Evolutionary conservation across 2,888 invertebrate species (phyloP), one percentile per base, ranked within the genome.

Genomic region (Diplazon laetatorius): DNA sequence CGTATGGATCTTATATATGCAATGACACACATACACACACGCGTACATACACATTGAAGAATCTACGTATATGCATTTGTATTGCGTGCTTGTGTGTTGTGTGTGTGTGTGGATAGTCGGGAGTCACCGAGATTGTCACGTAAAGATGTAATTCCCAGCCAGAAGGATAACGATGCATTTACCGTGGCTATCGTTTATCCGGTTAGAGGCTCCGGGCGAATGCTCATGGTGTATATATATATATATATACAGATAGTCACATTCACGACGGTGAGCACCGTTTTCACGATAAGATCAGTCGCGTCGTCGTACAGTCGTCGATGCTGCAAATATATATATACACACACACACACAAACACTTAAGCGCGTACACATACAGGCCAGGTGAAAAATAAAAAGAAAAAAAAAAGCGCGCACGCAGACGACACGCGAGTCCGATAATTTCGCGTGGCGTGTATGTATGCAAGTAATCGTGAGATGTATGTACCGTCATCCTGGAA

Each of bases 211-310:
- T 37, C 52, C 10, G 14, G 55, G 16, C 52, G 22, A 10, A 48
- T 55, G 50, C 35, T 60, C 50, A 48, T 25, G 20, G n/a, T 22
- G 20, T 10, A 18, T 59, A 25, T n/a, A n/a, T n/a, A n/a, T n/a
- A n/a, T n/a, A n/a, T n/a, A n/a, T n/a, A n/a, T n/a, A n/a, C n/a
- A n/a, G n/a, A n/a, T 62, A 48, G 20, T 52, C 39, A 52, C 48
- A 66, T 62, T 22, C 42, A 60, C 59, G 25, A 14, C 16, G 52
- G 65, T 60, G 65, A 72, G 76, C 71, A 76, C 63, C 78, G 59
- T 76, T 74, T 76, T 59, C 68, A 30, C 63, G 78, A 79, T 79
- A 79, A 79, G 76, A 79, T 79, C 78, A 57, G 72, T 79, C 55
- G 63, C 72, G 71, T 79, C 78, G 70, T 60, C 78, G 75, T 71